Percentiles rank a stretch among this genome's conserved stretches.
phyloP scores from a whole-genome alignment of 1,140 invertebrate genomes.

The Drosophila pseudoobscura region DNA sequence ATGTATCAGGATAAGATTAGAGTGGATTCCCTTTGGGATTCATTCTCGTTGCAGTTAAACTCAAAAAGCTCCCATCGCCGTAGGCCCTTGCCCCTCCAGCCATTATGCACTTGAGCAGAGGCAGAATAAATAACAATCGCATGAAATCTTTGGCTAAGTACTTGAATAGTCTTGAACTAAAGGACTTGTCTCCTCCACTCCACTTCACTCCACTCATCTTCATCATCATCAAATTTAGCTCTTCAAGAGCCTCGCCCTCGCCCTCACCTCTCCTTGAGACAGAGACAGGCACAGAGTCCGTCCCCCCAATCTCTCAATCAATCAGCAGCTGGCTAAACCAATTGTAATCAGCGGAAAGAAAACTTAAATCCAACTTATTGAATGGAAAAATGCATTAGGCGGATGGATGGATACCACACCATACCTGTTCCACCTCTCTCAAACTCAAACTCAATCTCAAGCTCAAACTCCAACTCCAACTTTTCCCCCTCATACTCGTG shows the following conservation, averaged over 20 bases:
- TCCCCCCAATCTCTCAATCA: constrained; percentile 68
- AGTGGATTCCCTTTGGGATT: too few relatives aligned
- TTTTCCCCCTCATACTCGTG: constrained; percentile 4
- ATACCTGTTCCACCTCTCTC: constrained; percentile 23
- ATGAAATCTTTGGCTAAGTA: constrained; percentile 37
- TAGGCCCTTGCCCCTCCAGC: neutral
- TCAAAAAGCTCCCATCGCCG: constrained; percentile 15
- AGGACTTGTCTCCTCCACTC: constrained; percentile 27
- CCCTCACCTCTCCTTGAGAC: neutral
- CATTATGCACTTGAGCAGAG: constrained; percentile 34
- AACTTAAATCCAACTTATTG: constrained; percentile 53
- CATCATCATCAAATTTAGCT: constrained; percentile 12
- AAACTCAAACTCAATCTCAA: neutral
- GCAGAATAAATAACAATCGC: constrained; percentile 30
- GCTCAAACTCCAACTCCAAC: neutral
- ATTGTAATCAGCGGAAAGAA: constrained; percentile 53
- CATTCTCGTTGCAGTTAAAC: too few relatives aligned
- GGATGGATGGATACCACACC: constrained; percentile 10
- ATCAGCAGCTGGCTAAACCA: constrained; percentile 77
- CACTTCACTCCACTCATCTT: constrained; percentile 17
- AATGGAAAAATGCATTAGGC: constrained; percentile 71
- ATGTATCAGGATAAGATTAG: too few relatives aligned
- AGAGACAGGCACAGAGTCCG: too few relatives aligned
- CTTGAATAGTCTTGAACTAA: constrained; percentile 15
- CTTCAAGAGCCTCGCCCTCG: neutral